These are phyloP conservation scores for Mormyrops boulengeri DNA, from an alignment of 2,797 vertebrate genomes.

Conservation along the genomic window DNA sequence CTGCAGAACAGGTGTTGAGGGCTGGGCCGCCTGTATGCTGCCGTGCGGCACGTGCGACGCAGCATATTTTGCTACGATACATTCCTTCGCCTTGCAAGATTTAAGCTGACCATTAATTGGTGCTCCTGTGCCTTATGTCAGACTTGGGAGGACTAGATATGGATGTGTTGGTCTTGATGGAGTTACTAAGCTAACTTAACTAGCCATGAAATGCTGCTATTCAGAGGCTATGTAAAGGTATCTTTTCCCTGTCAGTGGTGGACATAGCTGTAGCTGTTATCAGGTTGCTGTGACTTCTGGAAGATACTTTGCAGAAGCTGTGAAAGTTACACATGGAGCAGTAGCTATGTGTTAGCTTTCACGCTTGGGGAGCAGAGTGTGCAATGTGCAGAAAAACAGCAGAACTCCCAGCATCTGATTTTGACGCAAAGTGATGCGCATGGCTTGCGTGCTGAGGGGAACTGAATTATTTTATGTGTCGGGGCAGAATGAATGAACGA, in stretches of 20 bases:
- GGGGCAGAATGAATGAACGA: not conserved
- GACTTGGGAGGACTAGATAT: not conserved
- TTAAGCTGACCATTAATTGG: not conserved
- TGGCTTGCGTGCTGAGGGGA: not conserved
- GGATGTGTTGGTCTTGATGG: not conserved
- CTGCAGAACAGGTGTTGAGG: conserved; percentile 78
- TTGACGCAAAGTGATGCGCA: not conserved
- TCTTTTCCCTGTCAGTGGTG: not conserved
- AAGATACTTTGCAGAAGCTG: not conserved
- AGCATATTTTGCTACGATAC: not conserved
- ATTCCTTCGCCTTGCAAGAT: not conserved
- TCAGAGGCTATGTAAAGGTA: not conserved
- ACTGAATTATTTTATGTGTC: not conserved
- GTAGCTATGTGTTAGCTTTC: not conserved
- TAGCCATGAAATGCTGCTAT: not conserved
- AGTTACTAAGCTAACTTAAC: not conserved
- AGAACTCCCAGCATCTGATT: not conserved
- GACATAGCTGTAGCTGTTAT: not conserved
- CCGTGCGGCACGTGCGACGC: no score
- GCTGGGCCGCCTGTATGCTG: not conserved
- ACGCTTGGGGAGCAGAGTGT: not conserved
- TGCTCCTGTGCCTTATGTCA: not conserved
- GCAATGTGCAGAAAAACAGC: not conserved
- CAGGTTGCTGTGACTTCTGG: not conserved
- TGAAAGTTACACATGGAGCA: not conserved